Conservation (phyloP, 2,888 invertebrate species). For the Candidula unifasciata region DNA sequence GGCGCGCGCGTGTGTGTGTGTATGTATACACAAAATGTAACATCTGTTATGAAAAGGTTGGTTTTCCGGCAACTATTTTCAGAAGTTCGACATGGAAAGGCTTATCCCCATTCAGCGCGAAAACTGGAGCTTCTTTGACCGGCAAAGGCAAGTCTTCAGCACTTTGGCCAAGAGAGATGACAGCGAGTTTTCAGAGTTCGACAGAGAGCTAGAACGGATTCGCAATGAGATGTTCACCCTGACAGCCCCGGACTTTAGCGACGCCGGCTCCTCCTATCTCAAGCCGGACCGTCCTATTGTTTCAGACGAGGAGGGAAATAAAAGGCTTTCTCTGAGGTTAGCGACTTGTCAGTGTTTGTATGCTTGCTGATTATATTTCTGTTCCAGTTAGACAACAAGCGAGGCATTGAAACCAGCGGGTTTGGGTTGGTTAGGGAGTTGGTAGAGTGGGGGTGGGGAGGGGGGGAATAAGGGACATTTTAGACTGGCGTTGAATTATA, state of each 20-base stretch:
- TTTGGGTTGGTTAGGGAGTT: no score
- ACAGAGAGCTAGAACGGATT: conserved; percentile 62
- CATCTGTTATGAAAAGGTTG: no score
- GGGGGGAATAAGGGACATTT: no score
- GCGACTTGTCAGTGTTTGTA: neutral
- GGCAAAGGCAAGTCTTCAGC: conserved; percentile 58
- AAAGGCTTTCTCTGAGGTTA: conserved; percentile 87
- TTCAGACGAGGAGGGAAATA: conserved; percentile 86
- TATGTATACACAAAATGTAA: no score
- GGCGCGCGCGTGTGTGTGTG: no score
- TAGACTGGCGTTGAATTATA: no score
- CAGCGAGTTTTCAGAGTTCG: conserved; percentile 59
- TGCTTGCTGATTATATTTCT: neutral
- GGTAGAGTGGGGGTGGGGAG: no score
- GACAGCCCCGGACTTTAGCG: conserved; percentile 49
- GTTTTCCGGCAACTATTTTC: no score
- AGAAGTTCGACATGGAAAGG: conserved; percentile 47
- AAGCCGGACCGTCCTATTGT: conserved; percentile 65
- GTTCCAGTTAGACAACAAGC: no score
- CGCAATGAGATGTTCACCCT: conserved; percentile 63
- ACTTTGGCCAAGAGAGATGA: conserved; percentile 51
- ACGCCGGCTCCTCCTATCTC: conserved; percentile 53
- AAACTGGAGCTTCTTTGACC: conserved; percentile 62
- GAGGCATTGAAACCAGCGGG: no score
- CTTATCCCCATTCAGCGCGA: conserved; percentile 56